Evolutionary conservation across 2,888 invertebrate species (phyloP), one percentile per base, ranked within the genome.

Genomic region (Drosophila tripunctata): DNA sequence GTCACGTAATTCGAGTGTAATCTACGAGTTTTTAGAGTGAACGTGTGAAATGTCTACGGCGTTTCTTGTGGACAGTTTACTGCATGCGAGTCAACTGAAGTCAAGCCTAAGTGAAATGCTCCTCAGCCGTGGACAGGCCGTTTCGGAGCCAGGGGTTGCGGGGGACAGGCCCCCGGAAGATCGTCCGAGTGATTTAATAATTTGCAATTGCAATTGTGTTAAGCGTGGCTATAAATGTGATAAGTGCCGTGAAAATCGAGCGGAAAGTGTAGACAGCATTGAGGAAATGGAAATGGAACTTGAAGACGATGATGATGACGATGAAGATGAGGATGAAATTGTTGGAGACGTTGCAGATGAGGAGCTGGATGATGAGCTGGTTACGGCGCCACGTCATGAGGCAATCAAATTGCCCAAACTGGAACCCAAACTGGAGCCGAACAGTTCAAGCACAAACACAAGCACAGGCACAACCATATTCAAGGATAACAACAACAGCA

Each of bases 401-500:
- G 66, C 83, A 68, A 88, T 85, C 35, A 76, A 89, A 68, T 64
- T 90, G 66, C 89, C 89, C 14, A 90, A 89, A 64, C 66, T 88
- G 31, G 88, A 87, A 60, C 79, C 83, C 45, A 85, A 70, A 15
- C 15, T 35, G 56, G 84, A 72, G 22, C 30, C 45, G 15, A 77
- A 17, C 65, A 51, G 24, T n/a, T n/a, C 81, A 15, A 36, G 36
- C 83, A 57, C 76, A 60, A 40, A 12, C 50, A 35, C 40, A 31
- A 31, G 10, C 44, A 36, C 31, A 82, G 52, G 51, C 41, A 90
- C 91, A 27, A 91, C 92, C 33, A 87, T 91, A 33, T 75, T 92
- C 35, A 92, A 92, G 88, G 92, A 91, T 80, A 90, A 75, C 72
- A 90, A 75, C 72, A 90, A 71, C 56, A 93, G 92, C 85, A 96